Conservation (phyloP, 2,888 invertebrate species). For the Chloromyia formosa region DNA sequence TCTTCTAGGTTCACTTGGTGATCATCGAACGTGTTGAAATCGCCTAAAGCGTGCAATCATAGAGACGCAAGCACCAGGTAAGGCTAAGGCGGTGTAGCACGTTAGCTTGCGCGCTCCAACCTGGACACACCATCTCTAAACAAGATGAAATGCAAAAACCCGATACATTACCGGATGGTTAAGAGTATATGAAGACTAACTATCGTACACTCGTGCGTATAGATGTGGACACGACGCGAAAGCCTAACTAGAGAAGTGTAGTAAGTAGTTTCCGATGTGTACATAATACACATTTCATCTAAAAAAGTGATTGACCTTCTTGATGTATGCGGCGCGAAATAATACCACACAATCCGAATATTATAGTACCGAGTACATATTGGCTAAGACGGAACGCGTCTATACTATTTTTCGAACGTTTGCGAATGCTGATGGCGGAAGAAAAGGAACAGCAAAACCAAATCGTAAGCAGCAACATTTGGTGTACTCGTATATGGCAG, state of each 20-base stretch:
- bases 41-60: slow-evolving; percentile 2
- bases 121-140: background rate
- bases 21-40: background rate
- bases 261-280: slow-evolving; percentile 10
- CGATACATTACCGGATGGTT: background rate
- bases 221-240: background rate
- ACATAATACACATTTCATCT: slow-evolving; percentile 7
- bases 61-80: background rate
- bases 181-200: background rate
- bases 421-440: too few relatives aligned
- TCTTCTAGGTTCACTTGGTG: background rate
- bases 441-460: too few relatives aligned
- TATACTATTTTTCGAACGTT: too few relatives aligned
- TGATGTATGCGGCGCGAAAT: slow-evolving; percentile 10
- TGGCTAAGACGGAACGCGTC: too few relatives aligned
- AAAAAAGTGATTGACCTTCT: slow-evolving; percentile 9
- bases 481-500: background rate
- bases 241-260: background rate
- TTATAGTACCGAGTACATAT: background rate
- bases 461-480: background rate
- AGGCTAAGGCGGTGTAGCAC: too few relatives aligned
- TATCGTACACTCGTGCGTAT: too few relatives aligned
- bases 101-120: background rate
- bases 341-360: slow-evolving; percentile 1
- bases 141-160: slow-evolving; percentile 3